Evolutionary conservation across 2,888 invertebrate species (phyloP).

Genomic region (Drosophila prostipennis): DNA sequence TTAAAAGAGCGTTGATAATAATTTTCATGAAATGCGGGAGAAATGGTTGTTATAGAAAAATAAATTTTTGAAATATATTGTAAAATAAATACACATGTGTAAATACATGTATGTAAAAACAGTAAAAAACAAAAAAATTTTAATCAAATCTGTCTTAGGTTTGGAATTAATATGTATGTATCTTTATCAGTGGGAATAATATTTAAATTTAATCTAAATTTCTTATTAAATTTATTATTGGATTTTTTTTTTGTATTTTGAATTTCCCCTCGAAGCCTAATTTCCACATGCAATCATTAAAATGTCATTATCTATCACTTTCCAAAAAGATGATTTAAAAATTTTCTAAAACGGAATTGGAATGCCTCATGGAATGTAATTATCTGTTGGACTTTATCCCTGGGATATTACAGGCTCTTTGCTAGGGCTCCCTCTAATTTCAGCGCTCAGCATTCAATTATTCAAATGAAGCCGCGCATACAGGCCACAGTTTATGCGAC

Average conservation of each 20-base stretch:
- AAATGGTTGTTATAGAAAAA: no score
- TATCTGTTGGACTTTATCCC: constrained; percentile 20
- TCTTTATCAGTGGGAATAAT: no score
- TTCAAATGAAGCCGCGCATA: constrained; percentile 40
- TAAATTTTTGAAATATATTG: no score
- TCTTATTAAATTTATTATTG: no score
- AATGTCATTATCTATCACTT: background rate
- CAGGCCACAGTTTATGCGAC: constrained; percentile 31
- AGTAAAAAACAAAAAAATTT: no score
- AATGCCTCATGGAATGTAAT: constrained; percentile 26
- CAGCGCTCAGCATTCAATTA: constrained; percentile 42
- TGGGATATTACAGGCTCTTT: constrained; percentile 16
- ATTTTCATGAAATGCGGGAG: constrained; percentile 29
- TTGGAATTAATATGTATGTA: no score
- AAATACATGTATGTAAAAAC: no score
- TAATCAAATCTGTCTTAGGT: no score
- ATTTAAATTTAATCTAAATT: no score
- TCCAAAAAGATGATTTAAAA: no score
- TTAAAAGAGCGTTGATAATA: constrained; percentile 41
- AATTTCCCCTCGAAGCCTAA: background rate
- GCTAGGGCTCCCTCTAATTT: constrained; percentile 30
- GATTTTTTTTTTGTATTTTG: no score
- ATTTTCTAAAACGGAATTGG: background rate
- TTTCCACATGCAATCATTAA: background rate
- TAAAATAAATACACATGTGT: no score